Conservation (phyloP, 92 coral and sea anemone genomes). For the Zoanthus solanderi region DNA sequence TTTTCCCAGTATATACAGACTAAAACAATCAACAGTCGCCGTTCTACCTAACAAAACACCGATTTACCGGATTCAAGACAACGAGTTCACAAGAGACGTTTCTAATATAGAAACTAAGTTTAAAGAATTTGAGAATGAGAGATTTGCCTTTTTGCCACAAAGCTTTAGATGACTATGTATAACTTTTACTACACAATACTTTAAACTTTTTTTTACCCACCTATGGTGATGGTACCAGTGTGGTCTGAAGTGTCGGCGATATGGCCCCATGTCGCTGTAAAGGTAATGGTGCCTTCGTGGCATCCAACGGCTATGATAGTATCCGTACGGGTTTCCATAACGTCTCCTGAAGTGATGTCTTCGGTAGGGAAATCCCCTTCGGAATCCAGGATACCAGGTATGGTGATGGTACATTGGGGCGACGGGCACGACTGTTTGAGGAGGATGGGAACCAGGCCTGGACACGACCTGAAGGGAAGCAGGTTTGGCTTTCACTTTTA, state of each 20-base stretch:
- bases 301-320: conserved; percentile 43
- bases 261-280: conserved; percentile 16
- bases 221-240: conserved; percentile 39
- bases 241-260: conserved; percentile 30
- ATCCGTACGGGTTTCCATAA: conserved; percentile 57
- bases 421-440: conserved; percentile 68
- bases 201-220: not conserved
- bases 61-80: too few relatives aligned
- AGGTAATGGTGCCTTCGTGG: conserved; percentile 40
- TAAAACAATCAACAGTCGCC: too few relatives aligned
- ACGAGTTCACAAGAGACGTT: too few relatives aligned
- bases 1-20: too few relatives aligned
- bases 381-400: conserved; percentile 84
- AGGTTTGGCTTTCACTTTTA: conserved; percentile 97
- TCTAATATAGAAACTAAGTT: too few relatives aligned
- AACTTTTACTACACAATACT: too few relatives aligned
- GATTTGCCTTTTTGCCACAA: too few relatives aligned
- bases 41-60: too few relatives aligned
- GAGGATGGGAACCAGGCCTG: conserved; percentile 92
- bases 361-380: conserved; percentile 59
- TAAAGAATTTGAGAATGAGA: too few relatives aligned
- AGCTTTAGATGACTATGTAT: too few relatives aligned
- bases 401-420: conserved; percentile 76
- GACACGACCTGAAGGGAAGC: conserved; percentile 99
- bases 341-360: conserved; percentile 62